Conservation (phyloP, 2,797 vertebrate species). For the Cetoscarus ocellatus region DNA sequence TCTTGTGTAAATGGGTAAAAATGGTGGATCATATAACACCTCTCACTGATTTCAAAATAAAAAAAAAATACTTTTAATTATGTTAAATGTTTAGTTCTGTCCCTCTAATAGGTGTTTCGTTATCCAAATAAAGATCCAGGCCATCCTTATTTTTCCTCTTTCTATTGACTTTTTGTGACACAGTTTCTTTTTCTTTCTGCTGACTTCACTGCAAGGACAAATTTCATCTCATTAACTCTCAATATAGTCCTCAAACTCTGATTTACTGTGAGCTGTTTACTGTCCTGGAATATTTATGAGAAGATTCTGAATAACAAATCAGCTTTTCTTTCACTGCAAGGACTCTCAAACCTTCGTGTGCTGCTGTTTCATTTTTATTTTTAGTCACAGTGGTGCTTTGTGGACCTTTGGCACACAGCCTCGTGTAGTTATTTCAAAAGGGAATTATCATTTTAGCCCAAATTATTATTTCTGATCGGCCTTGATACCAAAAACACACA, state of each 20-base stretch:
- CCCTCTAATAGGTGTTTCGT: neutral
- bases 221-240: constrained; percentile 53
- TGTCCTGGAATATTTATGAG: constrained; percentile 56
- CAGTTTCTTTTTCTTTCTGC: constrained; percentile 17
- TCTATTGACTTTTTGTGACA: constrained; percentile 4
- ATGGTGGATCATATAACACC: too few relatives aligned
- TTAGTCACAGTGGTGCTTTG: constrained; percentile 9
- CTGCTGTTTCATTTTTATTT: constrained; percentile 36
- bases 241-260: constrained; percentile 42
- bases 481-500: constrained; percentile 7
- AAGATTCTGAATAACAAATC: constrained; percentile 47
- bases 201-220: constrained; percentile 53
- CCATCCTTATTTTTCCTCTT: neutral
- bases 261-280: constrained; percentile 42
- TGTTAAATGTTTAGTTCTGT: neutral
- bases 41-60: too few relatives aligned
- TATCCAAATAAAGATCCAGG: neutral
- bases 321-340: constrained; percentile 22
- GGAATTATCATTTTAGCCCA: constrained; percentile 27
- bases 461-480: constrained; percentile 14
- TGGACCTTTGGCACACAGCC: constrained; percentile 31
- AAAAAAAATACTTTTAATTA: too few relatives aligned
- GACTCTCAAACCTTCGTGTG: constrained; percentile 14
- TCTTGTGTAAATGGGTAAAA: too few relatives aligned
- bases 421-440: constrained; percentile 27